These are phyloP conservation scores for Lynx canadensis DNA, from an alignment of 2,113 vertebrate genomes.

Conservation along the genomic window DNA sequence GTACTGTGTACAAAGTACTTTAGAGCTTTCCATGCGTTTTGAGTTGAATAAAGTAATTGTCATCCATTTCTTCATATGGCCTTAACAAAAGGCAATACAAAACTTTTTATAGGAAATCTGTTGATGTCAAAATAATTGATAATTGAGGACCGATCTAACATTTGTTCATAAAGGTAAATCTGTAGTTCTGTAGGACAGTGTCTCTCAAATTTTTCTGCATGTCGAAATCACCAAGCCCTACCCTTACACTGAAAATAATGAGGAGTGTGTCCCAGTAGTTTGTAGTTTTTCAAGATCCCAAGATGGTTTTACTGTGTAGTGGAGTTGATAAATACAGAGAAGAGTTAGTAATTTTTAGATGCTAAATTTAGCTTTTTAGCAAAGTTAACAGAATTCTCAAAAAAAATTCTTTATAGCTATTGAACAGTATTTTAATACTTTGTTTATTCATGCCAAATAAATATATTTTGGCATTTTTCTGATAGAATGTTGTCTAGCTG, in stretches of 20 bases:
- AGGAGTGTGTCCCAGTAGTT: background rate
- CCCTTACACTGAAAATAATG: background rate
- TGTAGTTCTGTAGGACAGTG: background rate
- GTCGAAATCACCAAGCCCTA: background rate
- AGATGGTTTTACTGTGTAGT: background rate
- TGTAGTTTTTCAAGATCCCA: background rate
- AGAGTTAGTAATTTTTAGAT: background rate
- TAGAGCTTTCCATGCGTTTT: background rate
- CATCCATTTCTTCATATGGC: background rate
- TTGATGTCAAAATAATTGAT: background rate
- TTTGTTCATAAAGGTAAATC: background rate
- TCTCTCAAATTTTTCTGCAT: background rate
- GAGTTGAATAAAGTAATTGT: constrained; percentile 3
- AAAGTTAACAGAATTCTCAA: background rate
- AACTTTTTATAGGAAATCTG: background rate
- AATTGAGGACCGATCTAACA: background rate
- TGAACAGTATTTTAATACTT: background rate
- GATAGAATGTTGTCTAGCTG: background rate
- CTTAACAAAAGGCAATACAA: constrained; percentile 15
- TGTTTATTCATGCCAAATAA: background rate
- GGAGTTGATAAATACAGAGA: background rate
- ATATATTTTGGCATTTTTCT: background rate
- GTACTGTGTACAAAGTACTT: background rate
- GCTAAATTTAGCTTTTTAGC: background rate
- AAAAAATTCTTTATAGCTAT: background rate